These are phyloP conservation scores for Philaenus spumarius DNA, from an alignment of 1,140 invertebrate species.

Conservation along the genomic window DNA sequence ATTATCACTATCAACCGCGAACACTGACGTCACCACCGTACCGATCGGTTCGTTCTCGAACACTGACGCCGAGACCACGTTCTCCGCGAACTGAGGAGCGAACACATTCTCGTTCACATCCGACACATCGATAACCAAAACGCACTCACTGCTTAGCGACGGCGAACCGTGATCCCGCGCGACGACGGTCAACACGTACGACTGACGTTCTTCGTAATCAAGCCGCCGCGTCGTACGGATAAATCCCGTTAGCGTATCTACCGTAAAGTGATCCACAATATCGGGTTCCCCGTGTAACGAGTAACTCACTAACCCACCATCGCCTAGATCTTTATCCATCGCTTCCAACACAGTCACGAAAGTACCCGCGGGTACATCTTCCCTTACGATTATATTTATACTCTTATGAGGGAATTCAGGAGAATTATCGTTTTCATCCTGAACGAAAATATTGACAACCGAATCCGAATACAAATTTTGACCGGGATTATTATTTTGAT, in stretches of 20 bases:
- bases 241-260: conserved; percentile 69
- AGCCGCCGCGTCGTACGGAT: conserved; percentile 64
- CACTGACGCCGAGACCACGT: conserved; percentile 61
- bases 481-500: conserved; percentile 48
- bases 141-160: conserved; percentile 66
- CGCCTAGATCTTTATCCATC: conserved; percentile 73
- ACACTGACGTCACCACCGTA: background rate
- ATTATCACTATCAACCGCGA: conserved; percentile 60
- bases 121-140: conserved; percentile 71
- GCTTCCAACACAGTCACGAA: conserved; percentile 80
- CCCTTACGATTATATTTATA: conserved; percentile 75
- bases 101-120: conserved; percentile 80
- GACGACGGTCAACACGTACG: conserved; percentile 76
- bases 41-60: conserved; percentile 61
- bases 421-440: conserved; percentile 87
- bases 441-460: conserved; percentile 65
- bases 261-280: conserved; percentile 64
- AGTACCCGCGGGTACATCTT: conserved; percentile 82
- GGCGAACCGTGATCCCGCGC: conserved; percentile 72
- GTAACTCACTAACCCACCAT: conserved; percentile 73
- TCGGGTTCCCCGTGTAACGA: conserved; percentile 65
- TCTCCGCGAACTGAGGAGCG: conserved; percentile 71
- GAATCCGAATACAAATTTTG: conserved; percentile 61
- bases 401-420: conserved; percentile 68
- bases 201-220: conserved; percentile 80